These are phyloP conservation scores for Epinephelus awoara DNA, from an alignment of 2,797 vertebrate genomes.

Conservation along the genomic window DNA sequence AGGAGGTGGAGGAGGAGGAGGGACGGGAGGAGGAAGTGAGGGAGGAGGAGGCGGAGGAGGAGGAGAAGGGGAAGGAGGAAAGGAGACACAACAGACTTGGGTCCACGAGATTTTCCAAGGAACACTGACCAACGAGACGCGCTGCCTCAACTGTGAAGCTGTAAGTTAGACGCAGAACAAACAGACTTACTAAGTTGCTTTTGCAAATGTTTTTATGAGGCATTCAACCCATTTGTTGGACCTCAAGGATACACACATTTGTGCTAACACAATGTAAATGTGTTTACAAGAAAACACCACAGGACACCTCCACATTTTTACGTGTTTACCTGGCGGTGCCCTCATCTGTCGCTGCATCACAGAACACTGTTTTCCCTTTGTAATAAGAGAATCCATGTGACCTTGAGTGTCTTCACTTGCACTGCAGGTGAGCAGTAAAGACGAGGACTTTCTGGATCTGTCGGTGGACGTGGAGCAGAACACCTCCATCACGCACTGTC, in stretches of 20 bases:
- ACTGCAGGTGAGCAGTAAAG: conserved; percentile 94
- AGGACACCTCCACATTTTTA: too few relatives aligned
- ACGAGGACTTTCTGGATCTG: conserved; percentile 94
- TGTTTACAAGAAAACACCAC: too few relatives aligned
- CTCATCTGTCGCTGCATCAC: neutral
- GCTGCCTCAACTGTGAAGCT: conserved; percentile 96
- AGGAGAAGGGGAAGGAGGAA: conserved; percentile 77
- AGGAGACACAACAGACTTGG: conserved; percentile 92
- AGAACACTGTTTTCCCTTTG: neutral
- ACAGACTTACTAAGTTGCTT: too few relatives aligned
- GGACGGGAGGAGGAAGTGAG: conserved; percentile 52
- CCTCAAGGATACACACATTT: too few relatives aligned
- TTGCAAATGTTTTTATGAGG: too few relatives aligned
- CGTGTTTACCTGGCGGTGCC: neutral
- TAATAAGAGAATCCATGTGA: neutral
- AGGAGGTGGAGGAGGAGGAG: conserved; percentile 74
- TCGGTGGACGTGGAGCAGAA: conserved; percentile 96
- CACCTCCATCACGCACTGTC: conserved; percentile 94
- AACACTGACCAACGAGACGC: conserved; percentile 95
- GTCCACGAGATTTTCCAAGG: conserved; percentile 97
- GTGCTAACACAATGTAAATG: too few relatives aligned
- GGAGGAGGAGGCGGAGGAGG: conserved; percentile 75
- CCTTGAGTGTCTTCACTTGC: conserved; percentile 12
- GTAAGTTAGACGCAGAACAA: conserved; percentile 73
- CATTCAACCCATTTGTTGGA: too few relatives aligned